These are phyloP conservation scores for Podarcis cretensis DNA, from an alignment of 2,113 vertebrate species.

Conservation along the genomic window DNA sequence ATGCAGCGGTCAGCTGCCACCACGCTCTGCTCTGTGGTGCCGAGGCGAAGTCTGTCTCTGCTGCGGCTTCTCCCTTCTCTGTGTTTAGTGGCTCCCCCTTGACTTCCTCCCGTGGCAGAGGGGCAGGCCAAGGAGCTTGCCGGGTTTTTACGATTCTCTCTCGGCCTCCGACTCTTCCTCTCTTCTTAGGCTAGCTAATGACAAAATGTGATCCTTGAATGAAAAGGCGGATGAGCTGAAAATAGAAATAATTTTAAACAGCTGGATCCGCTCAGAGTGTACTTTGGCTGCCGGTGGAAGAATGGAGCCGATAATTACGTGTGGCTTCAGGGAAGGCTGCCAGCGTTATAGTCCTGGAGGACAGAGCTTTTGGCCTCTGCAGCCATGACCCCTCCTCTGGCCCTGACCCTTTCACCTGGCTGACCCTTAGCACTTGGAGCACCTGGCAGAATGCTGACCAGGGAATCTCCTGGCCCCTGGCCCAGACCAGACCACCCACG, in stretches of 20 bases:
- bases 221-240: not conserved
- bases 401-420: not conserved
- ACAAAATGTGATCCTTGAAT: not conserved
- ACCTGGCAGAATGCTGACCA: not conserved
- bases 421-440: not conserved
- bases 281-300: not conserved
- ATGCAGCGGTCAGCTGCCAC: not conserved
- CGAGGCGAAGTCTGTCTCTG: too few species aligned
- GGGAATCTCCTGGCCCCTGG: not conserved
- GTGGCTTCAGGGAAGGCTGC: not conserved
- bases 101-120: not conserved
- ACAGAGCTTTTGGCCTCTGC: not conserved
- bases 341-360: not conserved
- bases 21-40: not conserved
- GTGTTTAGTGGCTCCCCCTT: too few species aligned
- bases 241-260: not conserved
- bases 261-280: not conserved
- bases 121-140: not conserved
- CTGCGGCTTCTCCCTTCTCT: not conserved
- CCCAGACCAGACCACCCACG: too few species aligned
- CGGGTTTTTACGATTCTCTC: not conserved
- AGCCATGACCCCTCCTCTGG: not conserved
- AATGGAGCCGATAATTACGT: not conserved
- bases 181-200: not conserved
- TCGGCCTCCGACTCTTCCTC: not conserved